Percentiles rank a stretch among this genome's conserved stretches.
Evolutionary conservation across 2,888 invertebrate genomes (phyloP).

Genomic region (Argyresthia albistria): DNA sequence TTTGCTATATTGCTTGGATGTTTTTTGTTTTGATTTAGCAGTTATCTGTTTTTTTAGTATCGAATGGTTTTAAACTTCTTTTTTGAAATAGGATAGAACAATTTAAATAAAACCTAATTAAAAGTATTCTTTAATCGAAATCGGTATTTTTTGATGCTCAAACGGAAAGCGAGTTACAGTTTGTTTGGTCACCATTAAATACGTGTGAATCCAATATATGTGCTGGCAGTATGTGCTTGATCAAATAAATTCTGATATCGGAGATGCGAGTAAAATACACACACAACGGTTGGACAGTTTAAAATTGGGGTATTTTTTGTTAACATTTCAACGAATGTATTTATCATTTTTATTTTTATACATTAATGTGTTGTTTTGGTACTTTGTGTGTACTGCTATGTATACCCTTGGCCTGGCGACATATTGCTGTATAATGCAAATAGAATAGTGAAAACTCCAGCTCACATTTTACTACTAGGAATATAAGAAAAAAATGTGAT

Average conservation of each 20-base stretch:
- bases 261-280: slow-evolving; percentile 6
- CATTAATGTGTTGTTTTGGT: too few relatives aligned
- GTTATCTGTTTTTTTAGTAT: background rate
- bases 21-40: background rate
- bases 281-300: slow-evolving; percentile 8
- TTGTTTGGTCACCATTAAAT: slow-evolving; percentile 26
- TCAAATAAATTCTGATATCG: slow-evolving; percentile 27
- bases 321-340: too few relatives aligned
- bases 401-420: too few relatives aligned
- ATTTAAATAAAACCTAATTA: background rate
- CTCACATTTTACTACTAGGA: too few relatives aligned
- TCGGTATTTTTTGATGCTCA: background rate
- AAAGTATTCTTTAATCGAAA: background rate
- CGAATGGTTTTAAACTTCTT: background rate
- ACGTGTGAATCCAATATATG: slow-evolving; percentile 31
- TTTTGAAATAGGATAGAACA: too few relatives aligned
- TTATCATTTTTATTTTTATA: too few relatives aligned
- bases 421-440: too few relatives aligned
- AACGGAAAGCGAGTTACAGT: slow-evolving; percentile 4
- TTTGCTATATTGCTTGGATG: background rate
- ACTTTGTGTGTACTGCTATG: too few relatives aligned
- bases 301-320: background rate
- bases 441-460: too few relatives aligned
- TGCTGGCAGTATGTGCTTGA: slow-evolving; percentile 25
- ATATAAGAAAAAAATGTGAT: too few relatives aligned